Evolutionary conservation across 2,113 vertebrate species (phyloP), one percentile per base, ranked within the genome.

Genomic region (Megalops atlanticus): DNA sequence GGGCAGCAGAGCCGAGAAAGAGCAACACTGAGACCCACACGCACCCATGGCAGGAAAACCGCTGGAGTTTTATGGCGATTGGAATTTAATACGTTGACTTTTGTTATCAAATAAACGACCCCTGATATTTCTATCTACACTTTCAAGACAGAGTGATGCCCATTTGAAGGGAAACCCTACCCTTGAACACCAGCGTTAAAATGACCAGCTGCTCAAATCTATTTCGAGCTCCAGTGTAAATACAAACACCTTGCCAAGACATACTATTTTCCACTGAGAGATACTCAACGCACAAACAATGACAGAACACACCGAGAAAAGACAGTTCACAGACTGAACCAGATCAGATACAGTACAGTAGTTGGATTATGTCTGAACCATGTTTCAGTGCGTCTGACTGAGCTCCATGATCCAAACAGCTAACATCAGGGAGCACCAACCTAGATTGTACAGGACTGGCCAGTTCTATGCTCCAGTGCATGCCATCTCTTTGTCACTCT

Each of bases 41-140:
- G 24, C n/a, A n/a, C 58, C 31, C n/a, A 43, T 52, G 79, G 43
- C 79, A 74, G 45, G 43, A 79, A 40, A 39, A 80, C 35, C 1
- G 47, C 45, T 39, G 70, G 70, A 73, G 39, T 79, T 79, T 79
- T 79, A 69, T 54, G 64, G 16, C 1, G n/a, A 43, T 1, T 16
- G 77, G 77, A 70, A 33, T 38, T 36, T 41, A 27, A 68, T 35
- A 16, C 54, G 33, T 3, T 70, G 58, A 70, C 70, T 6, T 36
- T 40, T 79, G 69, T 79, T 70, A 31, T 58, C 45, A 58, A 70
- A 40, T 35, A 41, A 36, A 31, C n/a, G 27, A 11, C 24, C 27
- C 58, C 35, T 18, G 4, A 39, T 45, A 38, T 35, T 39, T 69
- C 39, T 43, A 15, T 27, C 7, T 8, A 43, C 39, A 11, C 70